Base-by-base conservation (phyloP, 2,888 invertebrate species). In the Pyrochroa serraticornis region DNA sequence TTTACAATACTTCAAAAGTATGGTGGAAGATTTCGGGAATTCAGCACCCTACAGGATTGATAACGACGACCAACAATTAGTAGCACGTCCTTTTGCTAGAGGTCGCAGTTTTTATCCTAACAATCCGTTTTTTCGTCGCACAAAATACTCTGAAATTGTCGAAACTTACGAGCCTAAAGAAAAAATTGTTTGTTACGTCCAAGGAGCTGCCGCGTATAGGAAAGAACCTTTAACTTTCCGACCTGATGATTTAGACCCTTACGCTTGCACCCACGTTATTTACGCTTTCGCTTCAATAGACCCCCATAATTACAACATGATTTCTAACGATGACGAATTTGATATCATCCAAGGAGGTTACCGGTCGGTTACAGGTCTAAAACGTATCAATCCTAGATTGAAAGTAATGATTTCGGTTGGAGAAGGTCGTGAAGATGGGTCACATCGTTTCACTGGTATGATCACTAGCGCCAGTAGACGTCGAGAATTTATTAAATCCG, bases 331-430 rank as follows among this genome's bases (percentile, higher is more conserved):
- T 75, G 84, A 85, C 50, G 88, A 89, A 70, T 89, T 87, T 67
- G 91, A 91, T 71, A 77, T 89, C 54, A 80, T 89, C 6, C 88
- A 88, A 82, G 90, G 90, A 88, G 91, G 91, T 60, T 92, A 91
- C 72, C 83, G 86, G 44, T 83, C 90, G 10, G 85, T 87, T 6
- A 84, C 87, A 0, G 87, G 85, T 2, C 79, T 92, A 46, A 92
- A 91, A 71, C 79, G 82, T 22, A 81, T 82, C 12, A 85, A 90
- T 60, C 87, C 87, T 0, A 83, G 85, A 1, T 78, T 93, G 1
- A 88, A 88, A 68, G 85, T 90, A 0, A 76, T 91, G 46, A 81
- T 94, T 36, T 89, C 91, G 5, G 82, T 93, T 0, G 92, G 91
- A 0, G 89, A 90, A 72, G 80, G 81, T n/a, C 75, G 75, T 47